Evolutionary conservation across 2,888 invertebrate species (phyloP).

Genomic region (Agapetus fuscipes): DNA sequence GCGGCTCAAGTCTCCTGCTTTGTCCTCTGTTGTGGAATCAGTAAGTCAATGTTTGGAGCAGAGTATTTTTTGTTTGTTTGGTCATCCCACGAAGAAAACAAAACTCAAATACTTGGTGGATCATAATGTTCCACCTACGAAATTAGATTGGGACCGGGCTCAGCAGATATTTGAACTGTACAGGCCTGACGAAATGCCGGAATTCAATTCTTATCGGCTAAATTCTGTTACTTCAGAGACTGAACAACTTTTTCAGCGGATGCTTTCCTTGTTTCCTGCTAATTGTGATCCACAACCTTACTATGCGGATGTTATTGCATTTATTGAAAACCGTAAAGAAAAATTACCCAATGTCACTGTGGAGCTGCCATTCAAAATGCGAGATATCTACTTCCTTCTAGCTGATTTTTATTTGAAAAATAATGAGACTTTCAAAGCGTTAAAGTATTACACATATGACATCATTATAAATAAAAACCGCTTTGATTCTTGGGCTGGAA

Average conservation of each 20-base stretch:
- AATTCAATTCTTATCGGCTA: slow-evolving; percentile 63
- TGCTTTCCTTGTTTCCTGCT: slow-evolving; percentile 57
- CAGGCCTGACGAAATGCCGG: slow-evolving; percentile 68
- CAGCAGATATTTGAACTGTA: slow-evolving; percentile 73
- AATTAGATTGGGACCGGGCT: slow-evolving; percentile 63
- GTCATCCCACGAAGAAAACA: slow-evolving; percentile 64
- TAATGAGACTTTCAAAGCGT: slow-evolving; percentile 62
- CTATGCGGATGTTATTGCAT: slow-evolving; percentile 53
- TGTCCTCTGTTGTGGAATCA: slow-evolving; percentile 54
- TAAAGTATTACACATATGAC: slow-evolving; percentile 76
- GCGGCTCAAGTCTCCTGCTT: slow-evolving; percentile 53
- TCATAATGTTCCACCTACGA: slow-evolving; percentile 62
- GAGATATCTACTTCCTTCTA: slow-evolving; percentile 78
- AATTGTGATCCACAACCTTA: slow-evolving; percentile 57
- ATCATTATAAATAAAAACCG: slow-evolving; percentile 69
- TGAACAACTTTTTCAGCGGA: slow-evolving; percentile 61
- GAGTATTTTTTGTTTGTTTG: slow-evolving; percentile 71
- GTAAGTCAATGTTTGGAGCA: slow-evolving; percentile 77
- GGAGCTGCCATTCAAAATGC: slow-evolving; percentile 49
- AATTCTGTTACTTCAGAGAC: slow-evolving; percentile 76
- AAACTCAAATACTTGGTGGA: slow-evolving; percentile 55
- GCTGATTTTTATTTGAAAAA: slow-evolving; percentile 91
- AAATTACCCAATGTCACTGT: slow-evolving; percentile 45
- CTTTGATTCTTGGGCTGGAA: slow-evolving; percentile 88
- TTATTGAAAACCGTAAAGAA: slow-evolving; percentile 52